A percentile compares a stretch with the other conserved stretches of the same genome.
Evolutionary conservation across 2,888 invertebrate genomes (phyloP).

Genomic region (Vanessa cardui): DNA sequence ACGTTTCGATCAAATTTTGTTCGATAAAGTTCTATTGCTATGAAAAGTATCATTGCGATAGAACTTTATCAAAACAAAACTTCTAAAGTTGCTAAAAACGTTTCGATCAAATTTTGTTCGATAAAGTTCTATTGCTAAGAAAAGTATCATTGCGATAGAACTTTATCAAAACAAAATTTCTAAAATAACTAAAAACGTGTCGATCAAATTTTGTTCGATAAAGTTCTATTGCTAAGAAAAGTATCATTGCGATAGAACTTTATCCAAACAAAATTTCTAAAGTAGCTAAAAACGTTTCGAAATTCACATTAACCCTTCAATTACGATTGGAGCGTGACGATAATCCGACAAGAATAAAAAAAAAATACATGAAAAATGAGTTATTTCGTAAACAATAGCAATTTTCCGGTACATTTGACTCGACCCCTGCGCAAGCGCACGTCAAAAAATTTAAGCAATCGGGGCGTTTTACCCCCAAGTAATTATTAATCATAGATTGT

Average conservation of each 20-base stretch:
- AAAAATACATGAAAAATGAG: conserved; percentile 53
- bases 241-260: background rate
- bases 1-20: too few species aligned
- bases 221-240: too few species aligned
- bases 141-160: too few species aligned
- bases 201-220: too few species aligned
- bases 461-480: conserved; percentile 10
- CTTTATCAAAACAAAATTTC: too few species aligned
- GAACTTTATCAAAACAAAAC: too few species aligned
- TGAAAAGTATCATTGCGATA: too few species aligned
- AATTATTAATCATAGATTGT: conserved; percentile 12
- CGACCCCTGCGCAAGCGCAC: conserved; percentile 55
- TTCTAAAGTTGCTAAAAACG: too few species aligned
- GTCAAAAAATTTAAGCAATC: conserved; percentile 12
- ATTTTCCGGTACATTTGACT: conserved; percentile 67
- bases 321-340: conserved; percentile 41
- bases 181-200: too few species aligned
- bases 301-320: conserved; percentile 38
- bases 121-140: too few species aligned
- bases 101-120: too few species aligned
- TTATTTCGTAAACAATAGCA: conserved; percentile 78
- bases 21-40: too few species aligned
- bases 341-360: conserved; percentile 34
- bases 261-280: background rate
- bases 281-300: conserved; percentile 20